Evolutionary conservation across 2,113 vertebrate species (phyloP), one percentile per base, ranked within the genome.

Genomic region (Nymphicus hollandicus): DNA sequence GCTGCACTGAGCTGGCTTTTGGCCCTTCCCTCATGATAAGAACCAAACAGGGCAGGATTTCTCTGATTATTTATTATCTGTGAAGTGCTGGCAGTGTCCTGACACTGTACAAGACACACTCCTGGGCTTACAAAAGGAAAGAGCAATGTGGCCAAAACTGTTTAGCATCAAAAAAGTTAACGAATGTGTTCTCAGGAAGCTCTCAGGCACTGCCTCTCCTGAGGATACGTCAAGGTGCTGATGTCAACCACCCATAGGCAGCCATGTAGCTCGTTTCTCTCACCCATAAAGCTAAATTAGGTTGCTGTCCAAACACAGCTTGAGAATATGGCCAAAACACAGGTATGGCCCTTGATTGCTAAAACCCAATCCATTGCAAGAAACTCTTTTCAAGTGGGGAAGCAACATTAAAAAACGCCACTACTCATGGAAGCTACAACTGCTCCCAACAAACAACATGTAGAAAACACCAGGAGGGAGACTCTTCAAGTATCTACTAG

Each of bases 1-100:
- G 69, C 61, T 25, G 39, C 56, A 56, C 50, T 14, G 35, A 66
- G 18, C 44, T 44, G 4, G 3, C 52, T 58, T 60, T 28, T n/a
- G 50, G 68, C 77, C 61, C 80, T 61, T 92, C 61, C 49, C 86
- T 81, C 73, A 15, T 0, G 64, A 66, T 66, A 96, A 96, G 85
- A 92, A 93, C 65, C 73, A 96, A 96, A 84, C 93, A 50, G 79
- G 68, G 90, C 52, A 80, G 84, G 76, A 78, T 50, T 92, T 84
- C 90, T 55, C 58, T 3, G 73, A 88, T 92, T 80, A 84, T 97
- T 97, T 97, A 96, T 97, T 97, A 91, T 93, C 89, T 87, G 69
- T 74, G 72, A 93, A 85, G 76, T 39, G 68, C 86, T 13, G 3
- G 94, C 90, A 35, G 77, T 9, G 71, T 86, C 94, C 88, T 84